Evolutionary conservation across 2,888 invertebrate genomes (phyloP).

Genomic region (Aelia acuminata): DNA sequence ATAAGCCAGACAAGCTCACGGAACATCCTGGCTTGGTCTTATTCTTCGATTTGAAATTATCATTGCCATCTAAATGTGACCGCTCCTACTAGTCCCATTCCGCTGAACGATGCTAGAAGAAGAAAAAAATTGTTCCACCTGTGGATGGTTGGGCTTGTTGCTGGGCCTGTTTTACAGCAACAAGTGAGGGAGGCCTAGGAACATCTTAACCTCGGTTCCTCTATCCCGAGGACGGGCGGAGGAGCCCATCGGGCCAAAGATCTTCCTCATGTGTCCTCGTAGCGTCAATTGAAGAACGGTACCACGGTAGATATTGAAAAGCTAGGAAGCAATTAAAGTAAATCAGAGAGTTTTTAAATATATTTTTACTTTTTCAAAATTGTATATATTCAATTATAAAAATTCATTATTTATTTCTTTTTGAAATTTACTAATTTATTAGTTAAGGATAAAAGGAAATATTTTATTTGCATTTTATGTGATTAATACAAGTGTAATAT

Average conservation of each 20-base stretch:
- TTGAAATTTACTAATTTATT: too few species aligned
- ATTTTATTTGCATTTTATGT: too few species aligned
- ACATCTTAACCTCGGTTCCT: background rate
- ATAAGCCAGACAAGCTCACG: background rate
- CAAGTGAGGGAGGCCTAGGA: slow-evolving; percentile 45
- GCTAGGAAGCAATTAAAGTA: background rate
- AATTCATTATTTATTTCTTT: too few species aligned
- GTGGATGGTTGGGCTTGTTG: slow-evolving; percentile 34
- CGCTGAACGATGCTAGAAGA: background rate
- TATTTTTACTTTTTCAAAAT: too few species aligned
- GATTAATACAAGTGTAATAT: too few species aligned
- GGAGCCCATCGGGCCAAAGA: background rate
- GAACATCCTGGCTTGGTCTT: background rate
- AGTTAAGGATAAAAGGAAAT: too few species aligned
- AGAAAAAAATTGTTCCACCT: slow-evolving; percentile 35
- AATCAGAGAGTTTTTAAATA: too few species aligned
- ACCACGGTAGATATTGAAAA: background rate
- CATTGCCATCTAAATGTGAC: too few species aligned
- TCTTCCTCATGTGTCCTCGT: background rate
- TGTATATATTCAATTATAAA: too few species aligned
- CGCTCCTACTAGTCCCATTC: background rate
- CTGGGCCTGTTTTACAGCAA: slow-evolving; percentile 45
- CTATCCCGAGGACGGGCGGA: background rate
- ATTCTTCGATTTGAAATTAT: background rate
- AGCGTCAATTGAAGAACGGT: background rate